Evolutionary conservation across 2,888 invertebrate genomes (phyloP).

Genomic region (Tetramorium bicarinatum): DNA sequence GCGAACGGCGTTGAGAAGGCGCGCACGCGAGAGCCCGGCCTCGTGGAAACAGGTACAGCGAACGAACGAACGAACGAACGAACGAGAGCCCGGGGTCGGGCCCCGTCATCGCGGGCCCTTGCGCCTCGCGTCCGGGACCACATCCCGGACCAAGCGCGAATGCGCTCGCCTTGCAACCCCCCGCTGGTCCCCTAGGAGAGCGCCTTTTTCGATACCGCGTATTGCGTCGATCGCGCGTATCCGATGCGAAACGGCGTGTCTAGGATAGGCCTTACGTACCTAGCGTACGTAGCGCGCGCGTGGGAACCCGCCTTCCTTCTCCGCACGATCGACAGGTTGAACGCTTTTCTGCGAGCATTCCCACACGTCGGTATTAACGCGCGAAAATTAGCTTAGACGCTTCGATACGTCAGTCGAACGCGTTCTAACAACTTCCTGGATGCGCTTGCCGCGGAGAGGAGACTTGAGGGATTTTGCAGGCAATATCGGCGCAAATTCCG

Average conservation of each 20-base stretch:
- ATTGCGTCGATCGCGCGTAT: slow-evolving; percentile 70
- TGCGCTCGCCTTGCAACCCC: slow-evolving; percentile 68
- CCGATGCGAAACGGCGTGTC: slow-evolving; percentile 63
- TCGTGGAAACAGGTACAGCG: slow-evolving; percentile 56
- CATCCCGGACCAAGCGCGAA: slow-evolving; percentile 50
- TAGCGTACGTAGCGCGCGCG: slow-evolving; percentile 63
- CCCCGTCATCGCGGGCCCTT: slow-evolving; percentile 66
- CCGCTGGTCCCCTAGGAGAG: slow-evolving; percentile 64
- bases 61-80: background rate
- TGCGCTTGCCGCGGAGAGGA: background rate
- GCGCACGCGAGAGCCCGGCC: slow-evolving; percentile 51
- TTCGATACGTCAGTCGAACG: background rate
- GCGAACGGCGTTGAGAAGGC: slow-evolving; percentile 57
- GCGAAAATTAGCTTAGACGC: slow-evolving; percentile 37
- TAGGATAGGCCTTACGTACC: slow-evolving; percentile 66
- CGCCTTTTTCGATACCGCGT: slow-evolving; percentile 74
- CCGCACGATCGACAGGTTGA: slow-evolving; percentile 61
- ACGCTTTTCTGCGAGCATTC: slow-evolving; percentile 71
- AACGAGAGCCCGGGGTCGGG: slow-evolving; percentile 27
- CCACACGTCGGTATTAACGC: slow-evolving; percentile 68
- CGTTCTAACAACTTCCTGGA: slow-evolving; percentile 46
- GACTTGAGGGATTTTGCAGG: background rate
- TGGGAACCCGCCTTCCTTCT: slow-evolving; percentile 73
- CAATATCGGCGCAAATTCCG: background rate
- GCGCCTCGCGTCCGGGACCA: slow-evolving; percentile 59